Base-by-base conservation (phyloP, 2,797 vertebrate genomes). In the Pangasius krempfi region DNA sequence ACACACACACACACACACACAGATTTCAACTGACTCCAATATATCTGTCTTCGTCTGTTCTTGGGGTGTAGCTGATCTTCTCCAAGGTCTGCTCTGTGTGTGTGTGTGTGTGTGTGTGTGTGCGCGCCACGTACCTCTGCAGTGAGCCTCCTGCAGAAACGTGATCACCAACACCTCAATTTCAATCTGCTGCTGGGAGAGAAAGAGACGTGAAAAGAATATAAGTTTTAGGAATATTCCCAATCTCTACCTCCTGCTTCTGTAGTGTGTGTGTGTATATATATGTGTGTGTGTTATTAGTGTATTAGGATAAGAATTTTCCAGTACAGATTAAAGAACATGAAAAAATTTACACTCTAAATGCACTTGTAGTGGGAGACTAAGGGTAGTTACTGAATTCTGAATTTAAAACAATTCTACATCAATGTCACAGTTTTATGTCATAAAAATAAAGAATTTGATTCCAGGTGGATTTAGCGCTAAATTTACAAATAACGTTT, bases 61-160 rank as follows among this genome's bases (percentile, higher is more conserved):
- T 84, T 70, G 7, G 27, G 33, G 44, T 70, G 50, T 18, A 13
- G 18, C 64, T 84, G 62, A 52, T 84, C 44, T 44, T 47, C 58
- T 70, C 25, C n/a, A 70, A 95, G 93, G 93, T 94, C 81, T 73
- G 44, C 40, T 90, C 37, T 84, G 82, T 60, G 50, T 70, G 73
- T 58, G 75, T 68, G 44, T 70, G 78, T n/a, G 56, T 86, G 88
- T 89, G 91, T 50, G 62, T 78, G 70, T 78, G 27, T 47, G 22
- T 79, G 79, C 87, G 88, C 89, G 91, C 91, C 92, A 93, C 92
- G 90, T 92, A 92, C 86, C 90, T 88, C 90, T 93, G 92, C 92
- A 87, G 92, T 89, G 89, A 93, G 89, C 84, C 81, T 90, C 81
- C 85, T 87, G 89, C 89, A 88, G 89, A 89, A 91, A 91, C 90